These are phyloP conservation scores for Sepioteuthis lessoniana DNA, from an alignment of 2,888 invertebrate species.

Conservation along the genomic window DNA sequence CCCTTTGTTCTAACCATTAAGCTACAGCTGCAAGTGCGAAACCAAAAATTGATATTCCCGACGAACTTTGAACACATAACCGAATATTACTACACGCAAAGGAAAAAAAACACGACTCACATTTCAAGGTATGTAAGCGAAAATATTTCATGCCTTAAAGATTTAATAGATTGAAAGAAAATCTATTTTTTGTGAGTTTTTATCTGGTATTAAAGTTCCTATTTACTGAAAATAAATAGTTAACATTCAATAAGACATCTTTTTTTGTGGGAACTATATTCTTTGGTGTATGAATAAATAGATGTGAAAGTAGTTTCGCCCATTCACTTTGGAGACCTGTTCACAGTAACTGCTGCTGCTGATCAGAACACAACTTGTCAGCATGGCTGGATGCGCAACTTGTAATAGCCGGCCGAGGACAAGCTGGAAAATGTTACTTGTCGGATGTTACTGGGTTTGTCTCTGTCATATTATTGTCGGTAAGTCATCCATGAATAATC, in stretches of 20 bases:
- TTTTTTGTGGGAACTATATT: neutral
- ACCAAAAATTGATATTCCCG: conserved; percentile 33
- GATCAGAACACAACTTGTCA: conserved; percentile 14
- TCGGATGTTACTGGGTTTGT: conserved; percentile 33
- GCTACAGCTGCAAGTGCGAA: neutral
- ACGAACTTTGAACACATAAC: conserved; percentile 4
- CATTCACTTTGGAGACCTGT: conserved; percentile 33
- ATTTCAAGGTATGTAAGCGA: neutral
- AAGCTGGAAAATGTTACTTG: conserved; percentile 33
- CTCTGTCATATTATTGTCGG: neutral
- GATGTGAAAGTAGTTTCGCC: neutral
- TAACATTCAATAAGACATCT: neutral
- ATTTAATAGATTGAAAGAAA: neutral
- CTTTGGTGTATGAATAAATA: neutral
- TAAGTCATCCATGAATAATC: neutral
- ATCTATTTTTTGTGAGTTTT: neutral
- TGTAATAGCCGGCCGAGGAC: conserved; percentile 21
- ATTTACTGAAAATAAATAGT: neutral
- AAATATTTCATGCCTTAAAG: neutral
- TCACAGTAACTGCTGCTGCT: conserved; percentile 33
- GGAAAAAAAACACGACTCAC: neutral
- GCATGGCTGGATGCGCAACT: conserved; percentile 33
- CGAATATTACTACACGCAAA: conserved; percentile 1
- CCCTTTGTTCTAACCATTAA: neutral
- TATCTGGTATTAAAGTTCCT: neutral